A percentile compares a stretch with the other conserved stretches of the same genome.
Conservation (phyloP, 1,140 invertebrate genomes). For the Eciton burchellii region DNA sequence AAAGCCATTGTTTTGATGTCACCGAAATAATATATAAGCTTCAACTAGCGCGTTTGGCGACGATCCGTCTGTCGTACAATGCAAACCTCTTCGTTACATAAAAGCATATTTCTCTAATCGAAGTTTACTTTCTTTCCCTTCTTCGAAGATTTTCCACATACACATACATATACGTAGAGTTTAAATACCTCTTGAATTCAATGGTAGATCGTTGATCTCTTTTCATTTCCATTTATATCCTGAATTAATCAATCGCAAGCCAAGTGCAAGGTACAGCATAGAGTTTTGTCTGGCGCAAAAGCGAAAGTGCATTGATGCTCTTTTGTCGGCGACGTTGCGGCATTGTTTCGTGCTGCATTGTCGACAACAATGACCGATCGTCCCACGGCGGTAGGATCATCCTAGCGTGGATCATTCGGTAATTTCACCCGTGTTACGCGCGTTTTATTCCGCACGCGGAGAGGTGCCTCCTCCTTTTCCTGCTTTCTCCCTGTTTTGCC, state of each 20-base stretch:
- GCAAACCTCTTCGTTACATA: too few species aligned
- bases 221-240: not conserved
- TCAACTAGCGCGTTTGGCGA: too few species aligned
- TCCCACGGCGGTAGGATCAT: constrained; percentile 75
- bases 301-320: constrained; percentile 69
- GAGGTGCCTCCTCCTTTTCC: constrained; percentile 4
- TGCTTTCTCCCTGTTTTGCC: constrained; percentile 2
- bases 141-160: too few species aligned
- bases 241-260: constrained; percentile 7
- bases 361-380: constrained; percentile 78
- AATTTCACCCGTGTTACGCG: constrained; percentile 80
- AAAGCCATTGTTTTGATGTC: too few species aligned
- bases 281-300: constrained; percentile 43
- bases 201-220: not conserved
- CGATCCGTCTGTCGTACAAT: too few species aligned
- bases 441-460: constrained; percentile 34
- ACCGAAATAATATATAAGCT: too few species aligned
- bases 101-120: too few species aligned
- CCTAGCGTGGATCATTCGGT: constrained; percentile 83
- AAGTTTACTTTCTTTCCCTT: too few species aligned
- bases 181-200: not conserved
- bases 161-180: too few species aligned
- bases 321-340: constrained; percentile 74
- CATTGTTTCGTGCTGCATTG: constrained; percentile 79
- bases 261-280: not conserved